Evolutionary conservation across 2,797 vertebrate species (phyloP), one percentile per base, ranked within the genome.

Genomic region (Acrocephalus scirpaceus): DNA sequence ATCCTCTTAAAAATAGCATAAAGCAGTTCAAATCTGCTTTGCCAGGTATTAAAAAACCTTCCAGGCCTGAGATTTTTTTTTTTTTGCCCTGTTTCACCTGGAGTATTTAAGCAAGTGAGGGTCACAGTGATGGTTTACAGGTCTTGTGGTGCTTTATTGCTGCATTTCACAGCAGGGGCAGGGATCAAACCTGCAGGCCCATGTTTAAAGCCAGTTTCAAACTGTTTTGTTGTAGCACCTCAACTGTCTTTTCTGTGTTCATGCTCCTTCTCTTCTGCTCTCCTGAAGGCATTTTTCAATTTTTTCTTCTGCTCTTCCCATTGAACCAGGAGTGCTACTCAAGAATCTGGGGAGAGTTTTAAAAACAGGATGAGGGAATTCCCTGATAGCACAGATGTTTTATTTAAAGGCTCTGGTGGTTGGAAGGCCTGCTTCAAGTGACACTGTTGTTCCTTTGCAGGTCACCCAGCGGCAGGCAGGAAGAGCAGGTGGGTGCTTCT

Each of bases 401-500:
- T 66, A 44, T 30, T 70, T n/a, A 32, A 61, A 14, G 4, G 27
- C 6, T 47, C 36, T 26, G 15, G 19, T 22, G 80, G 22, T 22
- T 22, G 50, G 30, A 51, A 78, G 66, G 6, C 20, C 13, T 47
- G 8, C 75, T 44, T n/a, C 29, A 17, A 67, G n/a, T 79, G 77
- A 78, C 0, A 0, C 2, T 66, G 9, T 60, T 67, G 16, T 89
- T 97, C 72, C 89, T 56, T 94, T 93, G 21, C 16, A 98, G 98
- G 93, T 88, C 74, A 26, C 89, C 30, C 40, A 62, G 93, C 5
- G 2, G 10, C 57, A 10, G 21, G 0, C 66, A 75, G 84, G 96
- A 97, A 4, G 95, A 96, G 86, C 96, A 97, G 96, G 98, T 98
- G 93, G 92, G 92, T 82, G 42, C 45, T 44, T 29, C 7, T 50